Base-by-base conservation (phyloP, 2,113 vertebrate species). In the Progne subis region DNA sequence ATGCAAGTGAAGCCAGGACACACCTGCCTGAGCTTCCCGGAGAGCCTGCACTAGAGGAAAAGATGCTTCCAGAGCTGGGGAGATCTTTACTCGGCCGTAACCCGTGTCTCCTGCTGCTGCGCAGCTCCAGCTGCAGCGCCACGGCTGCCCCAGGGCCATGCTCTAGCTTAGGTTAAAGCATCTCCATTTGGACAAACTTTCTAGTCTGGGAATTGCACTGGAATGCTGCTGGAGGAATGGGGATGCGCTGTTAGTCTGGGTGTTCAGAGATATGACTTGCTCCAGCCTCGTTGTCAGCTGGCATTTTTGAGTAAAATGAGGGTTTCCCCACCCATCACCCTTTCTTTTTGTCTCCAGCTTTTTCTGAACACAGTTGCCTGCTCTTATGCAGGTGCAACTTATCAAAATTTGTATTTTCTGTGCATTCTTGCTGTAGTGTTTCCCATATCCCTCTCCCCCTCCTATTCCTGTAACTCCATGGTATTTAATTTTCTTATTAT, bases 71-170 rank as follows among this genome's bases (percentile, higher is more conserved):
- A 39, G 64, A 71, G 28, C 16, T 20, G 43, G 63, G 61, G 52
- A 44, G 34, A 12, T 29, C 34, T 63, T 82, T 18, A 14, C 34
- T 86, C 39, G 20, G 17, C 32, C 9, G 0, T 14, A 19, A 8
- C 10, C 31, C 0, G 20, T 9, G 28, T 8, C 28, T 28, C 12
- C 44, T 56, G 64, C 63, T 80, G 52, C 43, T 1, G 1, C 9
- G 61, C 46, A 70, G 64, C 57, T 64, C 55, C 41, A 53, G 19
- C 57, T 77, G 63, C 56, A 49, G 60, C 25, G 69, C n/a, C 47
- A 7, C 0, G 1, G 41, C 76, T 87, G 39, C 14, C 46, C 41
- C 32, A 6, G 28, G 34, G 25, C 31, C 31, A 1, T 0, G 0
- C 28, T 60, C 5, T 8, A 20, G 3, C 26, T 44, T 29, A 13